phyloP scores from a whole-genome alignment of 1,140 invertebrate species.

The Drosophila willistoni region DNA sequence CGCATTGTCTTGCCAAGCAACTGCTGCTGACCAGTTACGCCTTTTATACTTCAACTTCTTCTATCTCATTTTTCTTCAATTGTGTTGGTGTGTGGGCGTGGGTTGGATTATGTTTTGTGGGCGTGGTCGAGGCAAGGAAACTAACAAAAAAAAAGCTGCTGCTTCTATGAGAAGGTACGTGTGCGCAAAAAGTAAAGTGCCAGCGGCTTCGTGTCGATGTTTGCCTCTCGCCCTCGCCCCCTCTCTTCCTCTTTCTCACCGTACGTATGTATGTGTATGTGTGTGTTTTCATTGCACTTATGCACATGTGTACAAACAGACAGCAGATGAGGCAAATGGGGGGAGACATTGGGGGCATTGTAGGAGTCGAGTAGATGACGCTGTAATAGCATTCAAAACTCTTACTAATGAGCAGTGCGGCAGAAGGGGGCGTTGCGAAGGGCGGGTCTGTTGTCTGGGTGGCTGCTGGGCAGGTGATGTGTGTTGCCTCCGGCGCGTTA shows the following conservation, averaged over 20 bases:
- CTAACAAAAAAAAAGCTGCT: slow-evolving; percentile 44
- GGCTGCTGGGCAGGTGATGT: slow-evolving; percentile 59
- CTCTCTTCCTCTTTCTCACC: no score
- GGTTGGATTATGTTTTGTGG: slow-evolving; percentile 30
- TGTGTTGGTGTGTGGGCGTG: slow-evolving; percentile 17
- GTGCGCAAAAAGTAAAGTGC: slow-evolving; percentile 65
- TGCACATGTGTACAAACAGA: slow-evolving; percentile 74
- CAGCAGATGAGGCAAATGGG: neutral
- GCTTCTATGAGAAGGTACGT: slow-evolving; percentile 22
- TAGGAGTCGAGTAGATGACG: slow-evolving; percentile 75
- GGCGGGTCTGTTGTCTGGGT: neutral
- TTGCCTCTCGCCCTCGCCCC: slow-evolving; percentile 13
- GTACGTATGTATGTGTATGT: slow-evolving; percentile 21
- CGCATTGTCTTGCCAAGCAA: slow-evolving; percentile 65
- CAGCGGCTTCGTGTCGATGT: slow-evolving; percentile 47
- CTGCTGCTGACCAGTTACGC: slow-evolving; percentile 44
- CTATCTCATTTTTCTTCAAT: neutral
- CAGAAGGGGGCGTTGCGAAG: slow-evolving; percentile 4
- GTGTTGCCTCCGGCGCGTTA: slow-evolving; percentile 52
- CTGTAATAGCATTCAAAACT: slow-evolving; percentile 81
- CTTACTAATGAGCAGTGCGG: slow-evolving; percentile 72
- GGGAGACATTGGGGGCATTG: slow-evolving; percentile 8
- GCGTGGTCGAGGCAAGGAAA: slow-evolving; percentile 49
- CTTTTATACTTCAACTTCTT: slow-evolving; percentile 38
- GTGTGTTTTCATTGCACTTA: slow-evolving; percentile 71